A percentile compares a stretch with the other conserved stretches of the same genome.
These are phyloP conservation scores for Anguilla megastoma DNA, from an alignment of 2,797 vertebrate species.

Conservation along the genomic window DNA sequence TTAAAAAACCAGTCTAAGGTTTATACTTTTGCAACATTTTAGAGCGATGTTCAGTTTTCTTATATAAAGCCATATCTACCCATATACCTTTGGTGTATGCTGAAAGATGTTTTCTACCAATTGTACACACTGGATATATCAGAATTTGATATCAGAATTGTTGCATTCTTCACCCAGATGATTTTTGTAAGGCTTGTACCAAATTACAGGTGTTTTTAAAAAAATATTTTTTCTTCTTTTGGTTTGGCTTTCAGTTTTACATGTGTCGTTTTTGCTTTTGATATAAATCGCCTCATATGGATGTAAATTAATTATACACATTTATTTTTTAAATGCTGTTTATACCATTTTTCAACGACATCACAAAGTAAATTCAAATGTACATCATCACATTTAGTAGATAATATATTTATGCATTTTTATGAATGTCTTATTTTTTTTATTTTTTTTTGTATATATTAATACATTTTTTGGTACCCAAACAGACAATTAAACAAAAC, in stretches of 20 bases:
- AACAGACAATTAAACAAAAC: slow-evolving; percentile 3
- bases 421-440: slow-evolving; percentile 53
- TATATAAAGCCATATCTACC: slow-evolving; percentile 12
- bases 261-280: slow-evolving; percentile 21
- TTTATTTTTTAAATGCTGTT: slow-evolving; percentile 3
- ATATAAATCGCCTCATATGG: slow-evolving; percentile 32
- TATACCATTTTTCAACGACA: neutral
- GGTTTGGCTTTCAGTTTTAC: neutral
- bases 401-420: slow-evolving; percentile 56
- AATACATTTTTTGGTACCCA: slow-evolving; percentile 24
- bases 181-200: slow-evolving; percentile 15
- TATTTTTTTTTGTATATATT: slow-evolving; percentile 46
- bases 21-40: slow-evolving; percentile 32
- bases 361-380: slow-evolving; percentile 53
- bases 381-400: slow-evolving; percentile 62
- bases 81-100: slow-evolving; percentile 9
- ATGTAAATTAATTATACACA: slow-evolving; percentile 35
- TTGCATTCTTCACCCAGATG: slow-evolving; percentile 25
- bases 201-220: neutral
- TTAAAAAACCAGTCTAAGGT: neutral
- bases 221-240: neutral
- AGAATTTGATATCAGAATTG: slow-evolving; percentile 41
- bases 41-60: slow-evolving; percentile 10
- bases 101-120: slow-evolving; percentile 45
- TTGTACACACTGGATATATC: slow-evolving; percentile 65